Evolutionary conservation across 2,797 vertebrate species (phyloP).

Genomic region (Micromesistius poutassou): DNA sequence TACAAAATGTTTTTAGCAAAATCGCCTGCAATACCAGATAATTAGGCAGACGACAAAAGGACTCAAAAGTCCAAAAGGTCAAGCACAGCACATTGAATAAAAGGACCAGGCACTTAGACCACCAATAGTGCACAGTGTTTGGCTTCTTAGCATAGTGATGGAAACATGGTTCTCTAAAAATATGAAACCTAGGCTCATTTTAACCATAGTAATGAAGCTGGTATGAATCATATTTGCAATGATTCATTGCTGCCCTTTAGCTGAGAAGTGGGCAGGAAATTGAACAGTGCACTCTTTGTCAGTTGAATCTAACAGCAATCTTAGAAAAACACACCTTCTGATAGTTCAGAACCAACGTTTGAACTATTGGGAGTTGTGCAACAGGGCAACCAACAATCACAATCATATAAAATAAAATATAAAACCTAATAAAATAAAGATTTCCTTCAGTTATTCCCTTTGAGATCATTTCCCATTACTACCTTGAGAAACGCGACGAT

Average conservation of each 20-base stretch:
- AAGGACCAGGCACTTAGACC: background rate
- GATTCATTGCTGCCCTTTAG: background rate
- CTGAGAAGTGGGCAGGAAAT: background rate
- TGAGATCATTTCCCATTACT: background rate
- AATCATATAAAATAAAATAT: too few relatives aligned
- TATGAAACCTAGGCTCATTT: background rate
- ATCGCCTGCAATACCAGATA: background rate
- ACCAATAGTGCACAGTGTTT: background rate
- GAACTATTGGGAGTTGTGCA: background rate
- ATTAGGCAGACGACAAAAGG: background rate
- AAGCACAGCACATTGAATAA: background rate
- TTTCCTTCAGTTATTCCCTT: background rate
- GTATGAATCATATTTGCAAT: background rate
- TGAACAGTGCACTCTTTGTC: background rate
- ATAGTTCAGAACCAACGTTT: too few relatives aligned
- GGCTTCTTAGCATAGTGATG: background rate
- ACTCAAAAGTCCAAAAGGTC: background rate
- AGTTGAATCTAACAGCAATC: too few relatives aligned
- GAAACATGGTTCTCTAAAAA: too few relatives aligned
- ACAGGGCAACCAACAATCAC: background rate
- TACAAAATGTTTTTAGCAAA: background rate
- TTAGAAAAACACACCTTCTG: background rate
- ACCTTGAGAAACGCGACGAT: background rate
- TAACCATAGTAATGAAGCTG: background rate
- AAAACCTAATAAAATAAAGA: background rate